phyloP scores from a whole-genome alignment of 1,140 invertebrate genomes.

The Drosophila bocqueti region DNA sequence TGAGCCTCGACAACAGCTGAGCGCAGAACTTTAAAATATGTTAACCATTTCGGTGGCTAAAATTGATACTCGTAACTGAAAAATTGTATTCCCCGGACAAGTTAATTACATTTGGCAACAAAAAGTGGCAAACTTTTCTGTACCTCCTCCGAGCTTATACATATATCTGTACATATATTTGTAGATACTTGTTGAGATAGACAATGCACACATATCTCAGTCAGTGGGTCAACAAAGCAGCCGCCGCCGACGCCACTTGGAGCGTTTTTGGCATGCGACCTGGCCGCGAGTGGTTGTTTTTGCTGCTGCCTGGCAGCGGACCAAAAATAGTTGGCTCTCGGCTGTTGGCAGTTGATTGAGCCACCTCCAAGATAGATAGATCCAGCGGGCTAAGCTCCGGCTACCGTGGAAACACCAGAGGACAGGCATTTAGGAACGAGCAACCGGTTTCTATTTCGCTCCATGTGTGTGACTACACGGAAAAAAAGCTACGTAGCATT shows the following conservation, averaged over 20 bases:
- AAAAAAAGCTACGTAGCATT: neutral
- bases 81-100: constrained; percentile 31
- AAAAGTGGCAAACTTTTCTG: constrained; percentile 46
- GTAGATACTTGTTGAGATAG: constrained; percentile 44
- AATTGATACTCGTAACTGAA: constrained; percentile 27
- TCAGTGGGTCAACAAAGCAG: constrained; percentile 78
- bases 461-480: constrained; percentile 24
- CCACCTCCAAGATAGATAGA: constrained; percentile 46
- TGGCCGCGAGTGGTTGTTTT: constrained; percentile 35
- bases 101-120: constrained; percentile 46
- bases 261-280: constrained; percentile 76
- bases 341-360: constrained; percentile 69
- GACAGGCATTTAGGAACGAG: constrained; percentile 11
- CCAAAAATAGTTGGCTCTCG: constrained; percentile 68
- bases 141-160: constrained; percentile 15
- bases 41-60: constrained; percentile 26
- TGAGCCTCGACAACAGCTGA: constrained; percentile 7
- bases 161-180: constrained; percentile 1
- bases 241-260: constrained; percentile 58
- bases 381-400: constrained; percentile 36
- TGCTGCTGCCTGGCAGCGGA: constrained; percentile 61
- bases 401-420: constrained; percentile 45
- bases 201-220: constrained; percentile 64
- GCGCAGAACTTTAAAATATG: constrained; percentile 6
- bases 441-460: constrained; percentile 23